These are phyloP conservation scores for Fragum whitleyi DNA, from an alignment of 2,888 invertebrate genomes.

Conservation along the genomic window DNA sequence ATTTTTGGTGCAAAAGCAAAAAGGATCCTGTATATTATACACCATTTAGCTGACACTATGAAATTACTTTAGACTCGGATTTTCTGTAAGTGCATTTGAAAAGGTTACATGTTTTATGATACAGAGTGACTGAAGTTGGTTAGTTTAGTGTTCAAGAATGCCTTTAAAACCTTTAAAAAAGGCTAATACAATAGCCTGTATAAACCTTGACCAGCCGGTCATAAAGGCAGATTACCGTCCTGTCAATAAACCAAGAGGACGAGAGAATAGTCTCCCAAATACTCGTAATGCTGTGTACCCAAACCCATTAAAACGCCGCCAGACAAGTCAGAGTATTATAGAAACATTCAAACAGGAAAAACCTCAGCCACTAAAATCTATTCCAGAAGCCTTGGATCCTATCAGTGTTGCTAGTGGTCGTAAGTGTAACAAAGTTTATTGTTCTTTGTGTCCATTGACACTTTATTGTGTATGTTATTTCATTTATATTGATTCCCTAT, in stretches of 20 bases:
- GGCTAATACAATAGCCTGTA: conserved; percentile 33
- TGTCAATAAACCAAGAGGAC: not conserved
- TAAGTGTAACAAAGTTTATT: too few species aligned
- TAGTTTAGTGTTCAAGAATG: not conserved
- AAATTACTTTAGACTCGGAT: too few species aligned
- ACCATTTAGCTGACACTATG: too few species aligned
- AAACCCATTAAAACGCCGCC: conserved; percentile 12
- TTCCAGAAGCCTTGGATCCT: not conserved
- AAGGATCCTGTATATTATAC: too few species aligned
- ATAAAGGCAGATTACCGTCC: conserved; percentile 54
- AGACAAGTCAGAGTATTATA: conserved; percentile 10
- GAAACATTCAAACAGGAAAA: conserved; percentile 12
- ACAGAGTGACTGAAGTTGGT: not conserved
- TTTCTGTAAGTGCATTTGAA: too few species aligned
- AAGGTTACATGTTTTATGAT: too few species aligned
- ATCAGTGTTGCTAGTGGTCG: not conserved
- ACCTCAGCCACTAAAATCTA: not conserved
- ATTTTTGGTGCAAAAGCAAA: too few species aligned
- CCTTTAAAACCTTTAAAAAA: conserved; percentile 27
- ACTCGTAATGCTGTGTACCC: conserved; percentile 13
- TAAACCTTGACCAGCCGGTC: conserved; percentile 41
- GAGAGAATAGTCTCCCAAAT: not conserved
- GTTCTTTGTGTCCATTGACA: too few species aligned
- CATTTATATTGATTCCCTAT: too few species aligned
- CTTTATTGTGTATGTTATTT: too few species aligned